These are phyloP conservation scores for Platorchestia sp. DNA, from an alignment of 1,140 invertebrate genomes.

Conservation along the genomic window DNA sequence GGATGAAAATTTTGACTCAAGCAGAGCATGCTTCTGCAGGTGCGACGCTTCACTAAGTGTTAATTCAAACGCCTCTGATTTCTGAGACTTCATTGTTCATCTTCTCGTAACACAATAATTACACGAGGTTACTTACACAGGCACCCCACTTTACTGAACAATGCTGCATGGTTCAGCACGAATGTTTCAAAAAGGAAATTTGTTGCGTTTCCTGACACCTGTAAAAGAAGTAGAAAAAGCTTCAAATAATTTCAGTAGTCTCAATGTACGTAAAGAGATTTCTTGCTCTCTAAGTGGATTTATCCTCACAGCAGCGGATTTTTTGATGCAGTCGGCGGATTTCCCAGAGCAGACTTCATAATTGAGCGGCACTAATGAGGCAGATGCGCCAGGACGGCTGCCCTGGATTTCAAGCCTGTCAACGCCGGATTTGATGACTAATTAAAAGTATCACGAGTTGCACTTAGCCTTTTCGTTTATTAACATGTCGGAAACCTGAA, in stretches of 20 bases:
- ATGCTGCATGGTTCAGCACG: too few relatives aligned
- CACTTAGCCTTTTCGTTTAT: not conserved
- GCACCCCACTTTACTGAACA: too few relatives aligned
- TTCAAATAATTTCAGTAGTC: not conserved
- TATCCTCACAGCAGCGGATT: not conserved
- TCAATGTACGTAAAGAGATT: not conserved
- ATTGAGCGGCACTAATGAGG: not conserved
- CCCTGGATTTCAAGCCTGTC: not conserved
- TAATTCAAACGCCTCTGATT: too few relatives aligned
- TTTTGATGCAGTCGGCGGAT: not conserved
- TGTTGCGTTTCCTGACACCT: not conserved
- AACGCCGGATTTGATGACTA: not conserved
- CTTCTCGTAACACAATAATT: too few relatives aligned
- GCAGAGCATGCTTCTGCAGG: too few relatives aligned
- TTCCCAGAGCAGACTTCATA: not conserved
- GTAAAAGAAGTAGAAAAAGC: not conserved
- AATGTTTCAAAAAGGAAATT: too few relatives aligned
- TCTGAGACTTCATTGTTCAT: too few relatives aligned
- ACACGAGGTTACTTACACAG: too few relatives aligned
- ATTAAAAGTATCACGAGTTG: not conserved
- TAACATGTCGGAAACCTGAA: not conserved
- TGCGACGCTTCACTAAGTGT: too few relatives aligned
- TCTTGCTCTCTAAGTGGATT: too few relatives aligned
- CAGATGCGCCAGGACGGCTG: not conserved
- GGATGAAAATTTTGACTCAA: too few relatives aligned